A percentile compares a stretch with the other conserved stretches of the same genome.
Conservation (phyloP, 2,113 vertebrate species). For the Petroica traversi region DNA sequence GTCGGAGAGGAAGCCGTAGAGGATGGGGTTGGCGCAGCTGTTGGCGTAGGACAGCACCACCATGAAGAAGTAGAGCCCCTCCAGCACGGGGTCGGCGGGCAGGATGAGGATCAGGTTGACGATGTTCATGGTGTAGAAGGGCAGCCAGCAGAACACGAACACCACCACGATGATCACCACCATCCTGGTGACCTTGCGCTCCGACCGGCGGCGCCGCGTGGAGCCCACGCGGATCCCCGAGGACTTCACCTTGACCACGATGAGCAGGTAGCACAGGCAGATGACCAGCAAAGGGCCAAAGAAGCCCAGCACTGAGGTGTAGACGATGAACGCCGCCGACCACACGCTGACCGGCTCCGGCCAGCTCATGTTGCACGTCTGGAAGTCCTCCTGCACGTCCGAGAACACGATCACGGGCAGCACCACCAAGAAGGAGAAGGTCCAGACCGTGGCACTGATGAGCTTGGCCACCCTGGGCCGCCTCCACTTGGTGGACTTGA, state of each 20-base stretch:
- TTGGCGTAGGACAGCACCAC: slow-evolving; percentile 92
- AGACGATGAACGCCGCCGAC: slow-evolving; percentile 89
- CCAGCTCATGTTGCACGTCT: slow-evolving; percentile 95
- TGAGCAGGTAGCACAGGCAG: slow-evolving; percentile 91
- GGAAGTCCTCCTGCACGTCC: slow-evolving; percentile 81
- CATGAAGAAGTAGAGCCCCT: slow-evolving; percentile 87
- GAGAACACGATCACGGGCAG: slow-evolving; percentile 90
- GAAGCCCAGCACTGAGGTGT: slow-evolving; percentile 89
- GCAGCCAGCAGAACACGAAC: slow-evolving; percentile 94
- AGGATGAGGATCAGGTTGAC: slow-evolving; percentile 88
- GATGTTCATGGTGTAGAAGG: slow-evolving; percentile 92
- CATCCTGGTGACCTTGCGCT: slow-evolving; percentile 91
- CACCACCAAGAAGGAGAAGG: slow-evolving; percentile 86
- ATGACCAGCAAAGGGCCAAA: slow-evolving; percentile 90
- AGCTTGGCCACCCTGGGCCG: slow-evolving; percentile 86
- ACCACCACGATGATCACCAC: slow-evolving; percentile 93
- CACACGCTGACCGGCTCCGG: slow-evolving; percentile 86
- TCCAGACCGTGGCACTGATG: slow-evolving; percentile 86
- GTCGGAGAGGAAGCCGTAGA: slow-evolving; percentile 91
- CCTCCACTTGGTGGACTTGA: slow-evolving; percentile 89
- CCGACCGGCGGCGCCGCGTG: slow-evolving; percentile 82
- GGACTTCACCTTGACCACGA: slow-evolving; percentile 88
- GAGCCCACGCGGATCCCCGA: slow-evolving; percentile 82
- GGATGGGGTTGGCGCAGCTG: slow-evolving; percentile 93
- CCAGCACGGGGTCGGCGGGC: slow-evolving; percentile 82